These are phyloP conservation scores for Pseudotriccus pelzelni DNA, from an alignment of 2,797 vertebrate species.

Conservation along the genomic window DNA sequence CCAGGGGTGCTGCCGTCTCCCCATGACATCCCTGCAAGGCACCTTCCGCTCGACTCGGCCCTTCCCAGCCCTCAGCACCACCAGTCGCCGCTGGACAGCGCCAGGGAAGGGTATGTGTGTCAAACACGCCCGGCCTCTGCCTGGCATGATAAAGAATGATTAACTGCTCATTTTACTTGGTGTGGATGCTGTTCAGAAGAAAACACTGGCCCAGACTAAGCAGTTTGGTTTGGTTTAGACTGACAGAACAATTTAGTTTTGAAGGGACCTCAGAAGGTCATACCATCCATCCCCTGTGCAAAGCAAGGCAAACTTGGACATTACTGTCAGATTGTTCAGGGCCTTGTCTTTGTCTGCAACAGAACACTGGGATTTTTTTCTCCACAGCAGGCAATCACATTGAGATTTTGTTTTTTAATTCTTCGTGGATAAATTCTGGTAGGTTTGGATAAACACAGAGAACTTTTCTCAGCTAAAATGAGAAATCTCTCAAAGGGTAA, in stretches of 20 bases:
- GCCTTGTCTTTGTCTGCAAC: background rate
- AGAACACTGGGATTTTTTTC: background rate
- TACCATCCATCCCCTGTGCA: background rate
- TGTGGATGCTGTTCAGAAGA: background rate
- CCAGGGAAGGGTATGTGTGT: slow-evolving; percentile 87
- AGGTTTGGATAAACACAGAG: background rate
- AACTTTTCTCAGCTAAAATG: background rate
- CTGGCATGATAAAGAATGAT: background rate
- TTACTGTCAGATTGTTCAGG: background rate
- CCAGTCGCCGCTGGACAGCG: slow-evolving; percentile 84
- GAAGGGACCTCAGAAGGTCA: background rate
- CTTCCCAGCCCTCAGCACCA: slow-evolving; percentile 84
- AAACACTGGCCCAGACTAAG: background rate
- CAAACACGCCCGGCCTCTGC: background rate
- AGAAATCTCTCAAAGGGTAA: background rate
- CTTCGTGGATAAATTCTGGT: background rate
- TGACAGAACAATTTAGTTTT: background rate
- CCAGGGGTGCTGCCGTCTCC: slow-evolving; percentile 81
- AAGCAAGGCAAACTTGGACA: background rate
- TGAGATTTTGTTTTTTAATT: background rate
- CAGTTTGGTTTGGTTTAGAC: background rate
- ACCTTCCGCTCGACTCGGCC: slow-evolving; percentile 83
- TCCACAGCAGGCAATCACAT: background rate
- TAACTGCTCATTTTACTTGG: background rate
- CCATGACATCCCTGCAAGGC: slow-evolving; percentile 81